Percentiles rank a stretch among this genome's conserved stretches.
Conservation (phyloP, 2,888 invertebrate species). For the Perizoma flavofasciatum region DNA sequence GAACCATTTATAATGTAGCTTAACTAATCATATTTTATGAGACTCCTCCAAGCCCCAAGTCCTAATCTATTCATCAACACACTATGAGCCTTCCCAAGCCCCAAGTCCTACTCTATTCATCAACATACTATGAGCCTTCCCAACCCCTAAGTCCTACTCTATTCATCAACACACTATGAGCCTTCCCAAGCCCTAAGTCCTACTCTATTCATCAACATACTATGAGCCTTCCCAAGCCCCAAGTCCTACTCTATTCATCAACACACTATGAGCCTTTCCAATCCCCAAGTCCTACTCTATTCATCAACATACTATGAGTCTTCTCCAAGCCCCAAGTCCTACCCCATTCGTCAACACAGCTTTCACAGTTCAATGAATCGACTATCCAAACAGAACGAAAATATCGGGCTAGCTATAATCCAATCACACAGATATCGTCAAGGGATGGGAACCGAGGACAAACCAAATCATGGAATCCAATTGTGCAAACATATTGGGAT, state of each 20-base stretch:
- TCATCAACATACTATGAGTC: slow-evolving; percentile 19
- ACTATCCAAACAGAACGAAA: slow-evolving; percentile 22
- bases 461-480: not conserved
- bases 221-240: too few relatives aligned
- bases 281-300: slow-evolving; percentile 7
- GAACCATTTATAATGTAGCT: too few relatives aligned
- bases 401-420: slow-evolving; percentile 36
- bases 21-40: too few relatives aligned
- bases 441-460: slow-evolving; percentile 21
- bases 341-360: slow-evolving; percentile 15
- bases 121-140: too few relatives aligned
- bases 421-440: slow-evolving; percentile 37
- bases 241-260: too few relatives aligned
- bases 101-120: too few relatives aligned
- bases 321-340: slow-evolving; percentile 8
- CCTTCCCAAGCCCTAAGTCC: slow-evolving; percentile 5
- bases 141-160: slow-evolving; percentile 7
- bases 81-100: not conserved
- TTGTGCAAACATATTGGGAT: not conserved
- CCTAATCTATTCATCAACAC: slow-evolving; percentile 15
- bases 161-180: slow-evolving; percentile 13
- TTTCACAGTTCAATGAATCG: slow-evolving; percentile 15
- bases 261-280: not conserved
- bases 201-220: slow-evolving; percentile 14
- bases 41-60: slow-evolving; percentile 3